Base-by-base conservation (phyloP, 2,888 invertebrate species). In the Hirtodrosophila cameraria region DNA sequence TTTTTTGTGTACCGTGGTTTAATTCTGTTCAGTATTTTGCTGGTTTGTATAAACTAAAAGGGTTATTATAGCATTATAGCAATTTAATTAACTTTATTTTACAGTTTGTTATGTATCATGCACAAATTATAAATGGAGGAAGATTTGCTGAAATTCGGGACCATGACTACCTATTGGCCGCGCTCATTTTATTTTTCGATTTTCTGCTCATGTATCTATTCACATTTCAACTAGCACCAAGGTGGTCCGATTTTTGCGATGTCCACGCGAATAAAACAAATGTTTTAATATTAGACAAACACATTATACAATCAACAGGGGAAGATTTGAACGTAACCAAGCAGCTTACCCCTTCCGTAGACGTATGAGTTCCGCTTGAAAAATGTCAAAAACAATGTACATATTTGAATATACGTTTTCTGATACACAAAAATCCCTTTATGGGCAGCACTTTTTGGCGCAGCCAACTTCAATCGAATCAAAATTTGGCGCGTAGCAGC, bases 91-190 rank as follows among this genome's bases (percentile, higher is more conserved):
- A 6, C 11, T 3, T 1, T 8, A n/a, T n/a, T 27, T 39, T 30
- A 5, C 46, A 82, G 79, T 80, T 80, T 27, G 18, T 79, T 11
- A 80, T 82, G 76, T 80, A 80, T 7, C 83, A 82, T 30, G 83
- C 80, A 0, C 79, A 80, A 39, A 79, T 80, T 30, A 74, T 80
- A 1, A 80, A 82, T 18, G 83, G 76, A 0, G 71, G 77, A 0
- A 53, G 69, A 3, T 80, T 66, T 18, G 76, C 71, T 11, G 80
- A 82, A 50, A 69, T 80, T 45, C 83, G 80, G 2, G 42, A 63
- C 1, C 27, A 52, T 1, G 80, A 82, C 30, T 76, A 62, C 33
- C 54, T 74, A 2, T 31, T 80, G 39, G 76, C 55, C 4, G 68
- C 74, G 1, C 12, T 80, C 0, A 61, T 82, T 23, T 41, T 79